Conservation (phyloP, 2,888 invertebrate species). For the Lepidochrysops patricia region DNA sequence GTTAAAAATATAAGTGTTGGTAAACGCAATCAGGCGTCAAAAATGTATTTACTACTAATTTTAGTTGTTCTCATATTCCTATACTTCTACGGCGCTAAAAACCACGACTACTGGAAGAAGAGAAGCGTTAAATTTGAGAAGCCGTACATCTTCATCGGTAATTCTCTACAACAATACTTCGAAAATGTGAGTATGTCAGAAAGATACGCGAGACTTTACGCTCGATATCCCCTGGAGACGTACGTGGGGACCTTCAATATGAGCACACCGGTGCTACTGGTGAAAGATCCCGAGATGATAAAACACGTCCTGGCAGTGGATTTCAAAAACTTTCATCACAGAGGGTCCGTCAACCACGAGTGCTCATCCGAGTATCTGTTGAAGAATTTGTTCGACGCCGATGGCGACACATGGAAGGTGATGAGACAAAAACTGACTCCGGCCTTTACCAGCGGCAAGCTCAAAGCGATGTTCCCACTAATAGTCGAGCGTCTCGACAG, state of each 20-base stretch:
- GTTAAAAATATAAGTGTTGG: background rate
- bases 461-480: slow-evolving; percentile 5
- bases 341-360: slow-evolving; percentile 21
- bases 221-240: slow-evolving; percentile 50
- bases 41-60: slow-evolving; percentile 34
- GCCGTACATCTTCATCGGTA: slow-evolving; percentile 20
- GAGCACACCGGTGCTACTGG: slow-evolving; percentile 40
- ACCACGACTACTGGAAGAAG: slow-evolving; percentile 1
- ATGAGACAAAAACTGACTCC: slow-evolving; percentile 36
- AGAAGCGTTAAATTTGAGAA: background rate
- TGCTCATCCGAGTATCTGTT: slow-evolving; percentile 42
- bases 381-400: slow-evolving; percentile 55
- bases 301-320: slow-evolving; percentile 41
- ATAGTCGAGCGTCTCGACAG: background rate
- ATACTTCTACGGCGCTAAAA: background rate
- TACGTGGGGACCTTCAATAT: slow-evolving; percentile 54
- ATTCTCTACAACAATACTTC: slow-evolving; percentile 43
- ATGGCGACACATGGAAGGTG: slow-evolving; percentile 57
- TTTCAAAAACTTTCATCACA: slow-evolving; percentile 37
- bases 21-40: slow-evolving; percentile 8
- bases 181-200: slow-evolving; percentile 50
- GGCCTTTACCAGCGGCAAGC: background rate
- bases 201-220: slow-evolving; percentile 34
- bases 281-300: slow-evolving; percentile 44
- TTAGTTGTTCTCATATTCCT: slow-evolving; percentile 27